Conservation (phyloP, 2,888 invertebrate species). For the Cataglyphis altisquamis region DNA sequence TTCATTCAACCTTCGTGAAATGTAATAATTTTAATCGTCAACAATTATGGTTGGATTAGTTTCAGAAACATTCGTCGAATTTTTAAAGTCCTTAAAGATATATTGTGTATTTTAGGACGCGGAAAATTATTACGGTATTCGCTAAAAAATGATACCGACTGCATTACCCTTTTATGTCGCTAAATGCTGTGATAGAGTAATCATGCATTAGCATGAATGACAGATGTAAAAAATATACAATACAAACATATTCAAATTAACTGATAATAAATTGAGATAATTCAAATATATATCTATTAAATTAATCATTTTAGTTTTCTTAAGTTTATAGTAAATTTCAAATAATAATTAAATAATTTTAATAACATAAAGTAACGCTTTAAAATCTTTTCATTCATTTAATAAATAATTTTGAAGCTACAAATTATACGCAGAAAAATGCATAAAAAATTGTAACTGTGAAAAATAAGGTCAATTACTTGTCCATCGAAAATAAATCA, state of each 20-base stretch:
- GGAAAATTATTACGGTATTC: not conserved
- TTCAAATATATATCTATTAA: not conserved
- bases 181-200: not conserved
- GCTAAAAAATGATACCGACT: conserved; percentile 17
- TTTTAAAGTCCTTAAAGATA: not conserved
- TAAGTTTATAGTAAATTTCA: not conserved
- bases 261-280: not conserved
- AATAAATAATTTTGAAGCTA: not conserved
- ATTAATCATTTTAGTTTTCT: not conserved
- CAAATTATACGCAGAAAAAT: not conserved
- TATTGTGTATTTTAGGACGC: not conserved
- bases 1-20: not conserved
- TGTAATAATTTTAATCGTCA: not conserved
- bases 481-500: not conserved
- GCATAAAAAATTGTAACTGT: conserved; percentile 34
- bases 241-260: not conserved
- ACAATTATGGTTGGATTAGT: not conserved
- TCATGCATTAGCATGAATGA: not conserved
- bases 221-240: not conserved
- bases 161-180: conserved; percentile 35
- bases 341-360: not conserved
- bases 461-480: conserved; percentile 11
- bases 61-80: not conserved
- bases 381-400: conserved; percentile 24
- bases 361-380: not conserved